phyloP scores from a whole-genome alignment of 2,113 vertebrate genomes.

The Lepus timidus region DNA sequence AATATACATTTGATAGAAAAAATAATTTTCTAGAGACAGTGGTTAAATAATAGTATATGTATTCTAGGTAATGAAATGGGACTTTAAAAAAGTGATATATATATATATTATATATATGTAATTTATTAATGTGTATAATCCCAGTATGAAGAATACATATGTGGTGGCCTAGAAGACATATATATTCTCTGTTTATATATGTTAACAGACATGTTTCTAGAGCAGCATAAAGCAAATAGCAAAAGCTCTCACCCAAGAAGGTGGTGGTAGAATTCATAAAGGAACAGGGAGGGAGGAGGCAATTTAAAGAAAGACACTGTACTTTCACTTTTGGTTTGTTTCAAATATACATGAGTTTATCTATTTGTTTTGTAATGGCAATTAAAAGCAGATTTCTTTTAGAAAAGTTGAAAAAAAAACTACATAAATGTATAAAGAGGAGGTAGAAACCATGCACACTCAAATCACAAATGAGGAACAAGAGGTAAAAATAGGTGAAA shows the following conservation, averaged over 20 bases:
- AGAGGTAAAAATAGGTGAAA: not conserved
- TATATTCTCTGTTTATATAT: not conserved
- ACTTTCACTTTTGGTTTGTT: not conserved
- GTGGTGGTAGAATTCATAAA: not conserved
- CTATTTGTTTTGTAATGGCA: not conserved
- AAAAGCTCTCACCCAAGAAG: not conserved
- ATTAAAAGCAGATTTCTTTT: not conserved
- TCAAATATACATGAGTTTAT: not conserved
- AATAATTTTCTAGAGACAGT: not conserved
- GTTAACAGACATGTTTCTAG: not conserved
- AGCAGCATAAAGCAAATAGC: not conserved
- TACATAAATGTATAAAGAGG: not conserved
- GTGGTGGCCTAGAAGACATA: not conserved
- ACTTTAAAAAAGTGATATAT: not conserved
- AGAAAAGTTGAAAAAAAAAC: conserved; percentile 36
- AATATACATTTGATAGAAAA: not conserved
- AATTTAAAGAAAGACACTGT: not conserved
- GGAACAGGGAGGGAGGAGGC: not conserved
- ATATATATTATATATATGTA: not conserved
- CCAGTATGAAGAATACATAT: not conserved
- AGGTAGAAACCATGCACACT: not conserved
- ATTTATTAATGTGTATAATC: not conserved
- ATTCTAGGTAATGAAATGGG: not conserved
- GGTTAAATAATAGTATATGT: not conserved
- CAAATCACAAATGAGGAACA: not conserved